Conservation (phyloP, 2,113 vertebrate species). For the Bubo blakistoni region DNA sequence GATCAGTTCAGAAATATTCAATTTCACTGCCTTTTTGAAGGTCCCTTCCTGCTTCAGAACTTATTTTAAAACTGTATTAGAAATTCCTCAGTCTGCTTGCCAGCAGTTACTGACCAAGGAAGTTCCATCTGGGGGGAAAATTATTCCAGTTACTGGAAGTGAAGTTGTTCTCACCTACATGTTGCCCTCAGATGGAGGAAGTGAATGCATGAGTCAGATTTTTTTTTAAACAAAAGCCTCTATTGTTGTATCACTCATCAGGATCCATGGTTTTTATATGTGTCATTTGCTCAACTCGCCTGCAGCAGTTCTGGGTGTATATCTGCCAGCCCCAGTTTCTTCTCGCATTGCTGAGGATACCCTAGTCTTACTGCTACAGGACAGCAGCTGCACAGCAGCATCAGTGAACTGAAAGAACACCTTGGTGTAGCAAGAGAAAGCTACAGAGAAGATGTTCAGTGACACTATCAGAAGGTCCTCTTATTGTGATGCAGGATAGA, state of each 20-base stretch:
- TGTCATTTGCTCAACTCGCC: background rate
- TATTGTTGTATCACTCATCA: background rate
- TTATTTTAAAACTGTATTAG: background rate
- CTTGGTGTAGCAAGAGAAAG: background rate
- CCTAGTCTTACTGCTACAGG: background rate
- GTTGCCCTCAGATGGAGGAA: background rate
- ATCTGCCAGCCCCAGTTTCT: background rate
- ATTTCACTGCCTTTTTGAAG: background rate
- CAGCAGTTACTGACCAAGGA: background rate
- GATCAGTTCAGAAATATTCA: background rate
- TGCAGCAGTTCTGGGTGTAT: background rate
- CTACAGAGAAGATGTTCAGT: background rate
- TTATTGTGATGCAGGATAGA: background rate
- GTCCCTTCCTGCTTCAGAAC: background rate
- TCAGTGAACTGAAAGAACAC: background rate
- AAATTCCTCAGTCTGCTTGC: background rate
- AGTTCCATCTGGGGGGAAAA: background rate
- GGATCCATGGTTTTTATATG: accelerated
- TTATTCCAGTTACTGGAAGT: background rate
- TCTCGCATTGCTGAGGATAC: background rate
- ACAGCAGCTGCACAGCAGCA: background rate
- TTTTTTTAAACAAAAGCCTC: background rate
- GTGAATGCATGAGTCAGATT: background rate
- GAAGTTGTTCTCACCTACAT: background rate
- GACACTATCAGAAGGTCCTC: background rate